Conservation (phyloP, 2,888 invertebrate species). For the Celastrina argiolus region DNA sequence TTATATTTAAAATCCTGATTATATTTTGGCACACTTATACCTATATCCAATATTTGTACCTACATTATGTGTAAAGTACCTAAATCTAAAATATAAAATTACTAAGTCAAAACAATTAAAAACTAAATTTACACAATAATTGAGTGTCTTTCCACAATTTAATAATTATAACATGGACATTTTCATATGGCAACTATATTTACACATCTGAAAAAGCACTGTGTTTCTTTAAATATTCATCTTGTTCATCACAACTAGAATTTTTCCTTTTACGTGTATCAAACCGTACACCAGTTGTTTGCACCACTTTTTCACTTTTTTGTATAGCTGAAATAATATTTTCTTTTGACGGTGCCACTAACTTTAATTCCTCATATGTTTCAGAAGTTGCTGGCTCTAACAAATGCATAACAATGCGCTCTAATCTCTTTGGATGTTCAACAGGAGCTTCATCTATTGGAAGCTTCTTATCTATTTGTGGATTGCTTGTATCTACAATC, state of each 20-base stretch:
- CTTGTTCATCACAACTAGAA: slow-evolving; percentile 46
- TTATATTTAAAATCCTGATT: slow-evolving; percentile 25
- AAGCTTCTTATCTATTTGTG: slow-evolving; percentile 43
- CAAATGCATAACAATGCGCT: slow-evolving; percentile 84
- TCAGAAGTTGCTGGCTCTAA: slow-evolving; percentile 59
- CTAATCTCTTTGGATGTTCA: slow-evolving; percentile 84
- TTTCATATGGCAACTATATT: background rate
- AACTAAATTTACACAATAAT: background rate
- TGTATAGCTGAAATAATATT: slow-evolving; percentile 69
- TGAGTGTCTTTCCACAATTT: background rate
- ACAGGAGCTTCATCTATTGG: slow-evolving; percentile 68
- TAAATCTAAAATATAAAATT: background rate
- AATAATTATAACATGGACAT: background rate
- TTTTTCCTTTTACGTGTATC: slow-evolving; percentile 65
- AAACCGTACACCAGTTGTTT: slow-evolving; percentile 64
- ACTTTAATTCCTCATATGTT: slow-evolving; percentile 56
- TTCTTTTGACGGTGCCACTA: slow-evolving; percentile 67
- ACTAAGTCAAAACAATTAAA: background rate
- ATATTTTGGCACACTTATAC: slow-evolving; percentile 23
- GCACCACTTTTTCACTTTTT: slow-evolving; percentile 68
- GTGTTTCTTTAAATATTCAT: slow-evolving; percentile 57
- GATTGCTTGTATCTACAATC: slow-evolving; percentile 75
- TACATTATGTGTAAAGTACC: slow-evolving; percentile 14
- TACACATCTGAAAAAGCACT: slow-evolving; percentile 37
- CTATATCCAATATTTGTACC: slow-evolving; percentile 16